phyloP scores from a whole-genome alignment of 2,888 invertebrate genomes.

The Chironomus riparius region DNA sequence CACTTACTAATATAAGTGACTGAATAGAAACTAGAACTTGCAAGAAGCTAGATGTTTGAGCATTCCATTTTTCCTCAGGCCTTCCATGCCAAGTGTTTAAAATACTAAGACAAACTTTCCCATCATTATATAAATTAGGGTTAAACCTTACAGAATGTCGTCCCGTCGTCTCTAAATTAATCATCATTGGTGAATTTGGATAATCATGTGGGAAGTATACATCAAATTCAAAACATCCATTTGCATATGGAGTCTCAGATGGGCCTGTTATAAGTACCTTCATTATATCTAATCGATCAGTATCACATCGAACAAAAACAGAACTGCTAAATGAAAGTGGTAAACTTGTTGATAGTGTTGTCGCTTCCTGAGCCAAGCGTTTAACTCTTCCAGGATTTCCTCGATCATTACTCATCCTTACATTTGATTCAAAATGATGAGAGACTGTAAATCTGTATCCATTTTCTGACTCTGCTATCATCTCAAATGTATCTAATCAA shows the following conservation, averaged over 20 bases:
- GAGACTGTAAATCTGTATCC: constrained; percentile 76
- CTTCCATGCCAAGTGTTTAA: constrained; percentile 95
- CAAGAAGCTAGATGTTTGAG: constrained; percentile 87
- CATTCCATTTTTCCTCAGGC: constrained; percentile 96
- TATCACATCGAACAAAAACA: constrained; percentile 91
- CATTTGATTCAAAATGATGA: constrained; percentile 82
- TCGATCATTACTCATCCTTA: constrained; percentile 76
- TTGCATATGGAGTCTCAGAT: constrained; percentile 83
- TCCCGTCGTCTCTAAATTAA: constrained; percentile 83
- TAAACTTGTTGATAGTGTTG: constrained; percentile 82
- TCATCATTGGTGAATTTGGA: constrained; percentile 78
- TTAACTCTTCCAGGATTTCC: constrained; percentile 81
- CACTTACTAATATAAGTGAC: constrained; percentile 82
- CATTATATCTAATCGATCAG: constrained; percentile 90
- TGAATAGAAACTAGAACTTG: constrained; percentile 88
- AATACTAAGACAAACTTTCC: constrained; percentile 90
- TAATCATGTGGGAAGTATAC: constrained; percentile 81
- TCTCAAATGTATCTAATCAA: constrained; percentile 73
- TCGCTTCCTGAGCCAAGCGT: constrained; percentile 88
- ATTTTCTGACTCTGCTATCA: constrained; percentile 72
- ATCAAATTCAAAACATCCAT: constrained; percentile 86
- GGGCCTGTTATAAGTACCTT: constrained; percentile 91
- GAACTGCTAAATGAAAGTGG: constrained; percentile 89
- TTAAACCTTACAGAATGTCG: constrained; percentile 84
- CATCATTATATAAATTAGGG: constrained; percentile 90